Conservation (phyloP, 2,797 vertebrate species). For the Rhinichthys osculus region DNA sequence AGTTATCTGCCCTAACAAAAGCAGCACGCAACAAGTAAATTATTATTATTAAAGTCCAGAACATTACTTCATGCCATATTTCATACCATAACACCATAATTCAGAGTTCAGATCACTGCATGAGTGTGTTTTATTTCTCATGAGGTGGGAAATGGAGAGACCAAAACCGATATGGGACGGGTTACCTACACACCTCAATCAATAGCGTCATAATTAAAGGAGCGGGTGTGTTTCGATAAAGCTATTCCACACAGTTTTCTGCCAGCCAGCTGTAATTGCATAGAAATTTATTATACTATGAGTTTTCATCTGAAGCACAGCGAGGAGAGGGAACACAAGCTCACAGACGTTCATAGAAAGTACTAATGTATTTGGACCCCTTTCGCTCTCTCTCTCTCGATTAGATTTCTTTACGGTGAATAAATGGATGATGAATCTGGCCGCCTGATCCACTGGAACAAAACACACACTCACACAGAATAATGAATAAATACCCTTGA, state of each 20-base stretch:
- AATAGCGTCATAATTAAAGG: conserved; percentile 79
- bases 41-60: background rate
- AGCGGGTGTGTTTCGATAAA: conserved; percentile 75
- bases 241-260: conserved; percentile 74
- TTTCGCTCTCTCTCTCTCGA: conserved; percentile 16
- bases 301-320: conserved; percentile 64
- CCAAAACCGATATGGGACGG: conserved; percentile 61
- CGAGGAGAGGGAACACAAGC: conserved; percentile 32
- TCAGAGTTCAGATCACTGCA: conserved; percentile 30
- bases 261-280: conserved; percentile 70
- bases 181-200: conserved; percentile 72
- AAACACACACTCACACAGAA: conserved; percentile 47
- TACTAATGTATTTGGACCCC: conserved; percentile 56
- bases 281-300: conserved; percentile 74
- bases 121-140: conserved; percentile 39
- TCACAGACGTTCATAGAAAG: conserved; percentile 56
- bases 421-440: conserved; percentile 60
- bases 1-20: background rate
- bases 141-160: conserved; percentile 67
- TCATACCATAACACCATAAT: conserved; percentile 16
- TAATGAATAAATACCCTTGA: conserved; percentile 39
- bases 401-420: conserved; percentile 60
- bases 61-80: conserved; percentile 18
- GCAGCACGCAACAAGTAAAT: background rate
- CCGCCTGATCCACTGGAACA: conserved; percentile 30